Evolutionary conservation across 2,797 vertebrate genomes (phyloP).

Genomic region (Thamnophis elegans): DNA sequence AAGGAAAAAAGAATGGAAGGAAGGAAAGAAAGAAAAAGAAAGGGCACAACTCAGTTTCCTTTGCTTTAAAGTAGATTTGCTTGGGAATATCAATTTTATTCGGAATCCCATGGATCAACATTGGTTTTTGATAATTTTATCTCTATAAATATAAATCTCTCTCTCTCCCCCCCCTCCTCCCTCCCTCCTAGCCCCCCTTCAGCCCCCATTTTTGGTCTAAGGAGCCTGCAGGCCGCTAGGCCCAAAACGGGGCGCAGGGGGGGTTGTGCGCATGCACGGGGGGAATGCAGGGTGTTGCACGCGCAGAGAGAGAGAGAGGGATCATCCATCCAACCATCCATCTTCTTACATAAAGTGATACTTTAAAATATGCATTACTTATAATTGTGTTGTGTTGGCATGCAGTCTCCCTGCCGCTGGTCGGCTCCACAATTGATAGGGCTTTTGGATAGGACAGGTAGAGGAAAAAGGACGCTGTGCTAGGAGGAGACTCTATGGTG

Average conservation of each 20-base stretch:
- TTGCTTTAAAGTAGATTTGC: neutral
- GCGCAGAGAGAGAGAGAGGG: neutral
- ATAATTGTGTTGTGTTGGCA: neutral
- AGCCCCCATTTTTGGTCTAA: too few species aligned
- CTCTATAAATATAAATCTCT: neutral
- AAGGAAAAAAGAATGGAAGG: fast-evolving
- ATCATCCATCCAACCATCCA: neutral
- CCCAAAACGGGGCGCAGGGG: too few species aligned
- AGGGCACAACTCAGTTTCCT: neutral
- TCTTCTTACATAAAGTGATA: neutral
- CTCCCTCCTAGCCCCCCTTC: too few species aligned
- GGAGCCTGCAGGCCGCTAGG: too few species aligned
- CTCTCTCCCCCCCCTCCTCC: too few species aligned
- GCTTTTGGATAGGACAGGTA: too few species aligned
- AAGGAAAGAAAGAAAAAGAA: neutral
- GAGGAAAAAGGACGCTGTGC: too few species aligned
- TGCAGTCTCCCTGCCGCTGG: too few species aligned
- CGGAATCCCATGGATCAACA: neutral
- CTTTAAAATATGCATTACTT: neutral
- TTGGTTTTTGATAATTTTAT: neutral
- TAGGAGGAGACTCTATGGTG: too few species aligned
- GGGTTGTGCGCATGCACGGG: neutral
- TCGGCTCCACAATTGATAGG: too few species aligned
- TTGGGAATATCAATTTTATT: neutral
- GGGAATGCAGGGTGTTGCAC: too few species aligned